Evolutionary conservation across 2,888 invertebrate genomes (phyloP).

Genomic region (Patella depressa): DNA sequence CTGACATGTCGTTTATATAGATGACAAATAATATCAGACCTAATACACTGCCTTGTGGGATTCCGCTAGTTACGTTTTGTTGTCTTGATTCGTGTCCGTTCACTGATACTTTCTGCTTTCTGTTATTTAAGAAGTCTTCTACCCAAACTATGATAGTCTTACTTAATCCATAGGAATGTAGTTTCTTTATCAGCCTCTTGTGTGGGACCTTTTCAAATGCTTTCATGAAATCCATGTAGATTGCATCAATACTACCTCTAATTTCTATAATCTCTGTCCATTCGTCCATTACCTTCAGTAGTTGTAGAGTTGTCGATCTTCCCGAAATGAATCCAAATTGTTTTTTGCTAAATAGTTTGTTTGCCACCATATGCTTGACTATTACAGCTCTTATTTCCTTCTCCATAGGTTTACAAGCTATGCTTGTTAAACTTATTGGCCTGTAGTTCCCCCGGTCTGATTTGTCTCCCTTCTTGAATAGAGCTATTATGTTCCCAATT

Average conservation of each 20-base stretch:
- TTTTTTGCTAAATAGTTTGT: too few species aligned
- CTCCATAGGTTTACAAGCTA: neutral
- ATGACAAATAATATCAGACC: neutral
- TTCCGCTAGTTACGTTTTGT: too few species aligned
- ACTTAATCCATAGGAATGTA: slow-evolving; percentile 17
- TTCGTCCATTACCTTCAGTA: too few species aligned
- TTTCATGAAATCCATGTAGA: slow-evolving; percentile 28
- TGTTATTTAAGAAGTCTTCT: slow-evolving; percentile 6
- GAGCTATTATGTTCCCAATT: neutral
- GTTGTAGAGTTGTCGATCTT: neutral
- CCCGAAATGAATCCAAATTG: too few species aligned
- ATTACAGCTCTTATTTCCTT: neutral
- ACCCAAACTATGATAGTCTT: slow-evolving; percentile 19
- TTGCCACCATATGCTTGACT: too few species aligned
- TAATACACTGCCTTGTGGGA: too few species aligned
- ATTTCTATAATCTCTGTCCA: neutral
- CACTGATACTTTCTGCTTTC: slow-evolving; percentile 13
- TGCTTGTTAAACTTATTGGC: neutral
- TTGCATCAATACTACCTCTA: neutral
- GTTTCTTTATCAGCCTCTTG: slow-evolving; percentile 17
- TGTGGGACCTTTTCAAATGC: slow-evolving; percentile 30
- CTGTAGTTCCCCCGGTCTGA: slow-evolving; percentile 18
- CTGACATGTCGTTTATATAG: slow-evolving; percentile 10
- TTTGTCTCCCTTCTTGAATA: slow-evolving; percentile 24
- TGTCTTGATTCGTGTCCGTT: too few species aligned